Conservation (phyloP, 2,888 invertebrate species). For the Pristionchus exspectatus region DNA sequence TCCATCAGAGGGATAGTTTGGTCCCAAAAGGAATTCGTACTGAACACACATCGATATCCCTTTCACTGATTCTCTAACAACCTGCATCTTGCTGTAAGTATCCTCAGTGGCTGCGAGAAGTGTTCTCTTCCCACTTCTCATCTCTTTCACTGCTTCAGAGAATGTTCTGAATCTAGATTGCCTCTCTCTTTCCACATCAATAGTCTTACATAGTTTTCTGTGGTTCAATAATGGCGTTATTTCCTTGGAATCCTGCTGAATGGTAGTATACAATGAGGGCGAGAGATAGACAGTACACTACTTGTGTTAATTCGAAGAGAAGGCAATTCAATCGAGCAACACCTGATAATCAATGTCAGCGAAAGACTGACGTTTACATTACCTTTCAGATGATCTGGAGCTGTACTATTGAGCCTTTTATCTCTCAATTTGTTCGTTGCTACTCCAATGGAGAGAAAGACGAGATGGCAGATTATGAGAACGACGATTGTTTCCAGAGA, state of each 20-base stretch:
- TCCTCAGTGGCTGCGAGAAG: slow-evolving; percentile 14
- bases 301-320: slow-evolving; percentile 13
- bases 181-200: not conserved
- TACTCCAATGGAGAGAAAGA: not conserved
- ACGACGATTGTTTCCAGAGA: slow-evolving; percentile 17
- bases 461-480: slow-evolving; percentile 13
- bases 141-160: not conserved
- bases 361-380: not conserved
- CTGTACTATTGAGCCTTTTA: not conserved
- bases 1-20: not conserved
- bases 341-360: not conserved
- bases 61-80: not conserved
- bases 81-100: not conserved
- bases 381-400: not conserved
- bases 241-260: slow-evolving; percentile 28
- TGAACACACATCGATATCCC: not conserved
- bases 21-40: slow-evolving; percentile 27
- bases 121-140: not conserved
- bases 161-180: not conserved
- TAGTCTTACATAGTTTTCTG: not conserved
- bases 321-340: not conserved
- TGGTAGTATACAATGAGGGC: slow-evolving; percentile 33
- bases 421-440: not conserved
- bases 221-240: slow-evolving; percentile 41
- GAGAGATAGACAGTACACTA: not conserved